phyloP scores from a whole-genome alignment of 2,888 invertebrate species.

The Dusona sp. region DNA sequence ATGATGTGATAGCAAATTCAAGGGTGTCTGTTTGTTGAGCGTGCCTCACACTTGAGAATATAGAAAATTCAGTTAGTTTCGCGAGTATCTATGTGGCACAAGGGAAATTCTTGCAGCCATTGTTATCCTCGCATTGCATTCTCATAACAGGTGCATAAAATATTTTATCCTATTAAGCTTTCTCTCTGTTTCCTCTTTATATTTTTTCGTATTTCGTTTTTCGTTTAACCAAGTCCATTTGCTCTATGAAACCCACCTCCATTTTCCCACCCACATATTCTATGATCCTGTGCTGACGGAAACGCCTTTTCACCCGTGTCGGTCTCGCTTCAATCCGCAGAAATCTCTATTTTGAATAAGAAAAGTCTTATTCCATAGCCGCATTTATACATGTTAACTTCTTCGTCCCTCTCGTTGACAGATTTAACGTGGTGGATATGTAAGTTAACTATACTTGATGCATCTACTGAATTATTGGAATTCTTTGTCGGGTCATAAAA shows the following conservation, averaged over 20 bases:
- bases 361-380: conserved; percentile 29
- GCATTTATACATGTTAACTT: conserved; percentile 47
- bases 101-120: conserved; percentile 65
- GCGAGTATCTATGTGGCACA: conserved; percentile 56
- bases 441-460: background rate
- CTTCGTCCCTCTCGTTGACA: background rate
- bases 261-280: conserved; percentile 6
- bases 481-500: too few relatives aligned
- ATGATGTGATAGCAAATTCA: background rate
- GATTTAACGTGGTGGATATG: background rate
- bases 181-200: conserved; percentile 34
- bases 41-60: conserved; percentile 45
- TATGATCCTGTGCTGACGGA: background rate
- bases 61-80: conserved; percentile 65
- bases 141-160: conserved; percentile 63
- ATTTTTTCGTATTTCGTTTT: conserved; percentile 22
- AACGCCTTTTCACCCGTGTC: conserved; percentile 52
- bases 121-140: conserved; percentile 62
- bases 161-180: conserved; percentile 67
- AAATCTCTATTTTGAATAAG: conserved; percentile 7
- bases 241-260: conserved; percentile 9
- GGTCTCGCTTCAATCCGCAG: background rate
- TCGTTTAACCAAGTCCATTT: conserved; percentile 43
- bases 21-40: conserved; percentile 6
- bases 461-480: background rate